phyloP scores from a whole-genome alignment of 2,113 vertebrate species.

The Polypterus senegalus region DNA sequence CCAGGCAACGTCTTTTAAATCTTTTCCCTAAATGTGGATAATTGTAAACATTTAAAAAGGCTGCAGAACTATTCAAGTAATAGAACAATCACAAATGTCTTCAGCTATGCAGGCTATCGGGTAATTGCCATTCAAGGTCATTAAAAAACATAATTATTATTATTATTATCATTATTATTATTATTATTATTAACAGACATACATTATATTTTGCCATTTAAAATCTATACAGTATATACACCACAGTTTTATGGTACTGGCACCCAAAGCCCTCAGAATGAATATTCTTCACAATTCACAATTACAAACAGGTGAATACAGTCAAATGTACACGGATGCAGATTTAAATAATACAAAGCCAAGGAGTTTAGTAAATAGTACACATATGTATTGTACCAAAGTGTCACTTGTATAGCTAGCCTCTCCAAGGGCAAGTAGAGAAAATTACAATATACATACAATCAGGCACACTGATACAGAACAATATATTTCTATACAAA shows the following conservation, averaged over 20 bases:
- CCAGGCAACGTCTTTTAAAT: conserved; percentile 76
- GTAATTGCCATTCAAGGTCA: conserved; percentile 71
- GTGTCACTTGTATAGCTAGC: conserved; percentile 66
- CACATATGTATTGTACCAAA: conserved; percentile 72
- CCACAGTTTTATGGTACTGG: conserved; percentile 82
- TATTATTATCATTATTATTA: background rate
- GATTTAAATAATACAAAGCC: conserved; percentile 49
- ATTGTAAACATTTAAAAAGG: conserved; percentile 89
- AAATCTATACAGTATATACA: conserved; percentile 94
- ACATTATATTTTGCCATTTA: conserved; percentile 69
- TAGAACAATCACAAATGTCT: conserved; percentile 82
- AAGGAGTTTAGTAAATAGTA: conserved; percentile 68
- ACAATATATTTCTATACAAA: conserved; percentile 68
- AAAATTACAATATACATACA: conserved; percentile 70
- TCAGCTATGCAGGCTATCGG: conserved; percentile 68
- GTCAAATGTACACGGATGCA: conserved; percentile 82
- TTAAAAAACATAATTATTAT: conserved; percentile 55
- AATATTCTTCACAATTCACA: conserved; percentile 85
- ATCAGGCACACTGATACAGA: conserved; percentile 85
- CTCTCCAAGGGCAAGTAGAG: conserved; percentile 61
- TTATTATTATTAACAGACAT: conserved; percentile 74
- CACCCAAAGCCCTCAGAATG: conserved; percentile 71
- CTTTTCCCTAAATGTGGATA: conserved; percentile 72
- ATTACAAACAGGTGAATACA: conserved; percentile 89
- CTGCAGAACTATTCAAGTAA: conserved; percentile 95